Evolutionary conservation across 2,888 invertebrate species (phyloP).

Genomic region (Axea sp.): DNA sequence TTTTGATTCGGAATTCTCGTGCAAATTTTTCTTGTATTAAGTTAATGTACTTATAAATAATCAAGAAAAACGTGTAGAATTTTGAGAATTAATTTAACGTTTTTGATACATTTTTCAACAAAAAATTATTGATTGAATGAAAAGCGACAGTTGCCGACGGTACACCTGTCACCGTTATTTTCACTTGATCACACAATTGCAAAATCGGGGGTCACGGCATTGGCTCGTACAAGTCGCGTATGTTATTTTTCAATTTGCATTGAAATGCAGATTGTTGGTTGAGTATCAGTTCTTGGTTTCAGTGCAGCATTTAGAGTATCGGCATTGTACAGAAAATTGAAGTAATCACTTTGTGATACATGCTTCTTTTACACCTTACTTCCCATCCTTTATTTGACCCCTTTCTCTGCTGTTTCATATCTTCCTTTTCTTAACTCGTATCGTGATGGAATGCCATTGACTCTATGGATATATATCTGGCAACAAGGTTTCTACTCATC

Average conservation of each 20-base stretch:
- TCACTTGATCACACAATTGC: slow-evolving; percentile 10
- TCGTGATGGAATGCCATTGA: slow-evolving; percentile 74
- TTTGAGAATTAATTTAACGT: too few species aligned
- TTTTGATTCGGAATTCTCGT: too few species aligned
- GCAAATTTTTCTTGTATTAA: too few species aligned
- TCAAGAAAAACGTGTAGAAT: too few species aligned
- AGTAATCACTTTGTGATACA: slow-evolving; percentile 58
- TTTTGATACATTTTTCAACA: neutral
- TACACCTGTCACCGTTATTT: slow-evolving; percentile 23
- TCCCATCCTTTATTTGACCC: slow-evolving; percentile 46
- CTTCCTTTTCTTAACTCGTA: slow-evolving; percentile 52
- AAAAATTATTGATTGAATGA: slow-evolving; percentile 5
- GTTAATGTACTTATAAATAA: too few species aligned
- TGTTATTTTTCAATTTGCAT: slow-evolving; percentile 39
- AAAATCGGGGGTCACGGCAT: slow-evolving; percentile 14
- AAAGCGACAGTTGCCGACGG: slow-evolving; percentile 20
- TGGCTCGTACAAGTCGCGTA: slow-evolving; percentile 5
- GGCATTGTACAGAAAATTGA: slow-evolving; percentile 40
- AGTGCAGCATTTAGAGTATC: slow-evolving; percentile 4
- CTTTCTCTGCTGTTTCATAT: slow-evolving; percentile 50
- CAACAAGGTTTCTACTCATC: slow-evolving; percentile 70
- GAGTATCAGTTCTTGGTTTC: slow-evolving; percentile 4
- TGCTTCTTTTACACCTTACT: slow-evolving; percentile 58
- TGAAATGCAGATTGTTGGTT: slow-evolving; percentile 22
- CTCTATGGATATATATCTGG: slow-evolving; percentile 71